Base-by-base conservation (phyloP, 2,888 invertebrate species). In the Leptothorax acervorum region DNA sequence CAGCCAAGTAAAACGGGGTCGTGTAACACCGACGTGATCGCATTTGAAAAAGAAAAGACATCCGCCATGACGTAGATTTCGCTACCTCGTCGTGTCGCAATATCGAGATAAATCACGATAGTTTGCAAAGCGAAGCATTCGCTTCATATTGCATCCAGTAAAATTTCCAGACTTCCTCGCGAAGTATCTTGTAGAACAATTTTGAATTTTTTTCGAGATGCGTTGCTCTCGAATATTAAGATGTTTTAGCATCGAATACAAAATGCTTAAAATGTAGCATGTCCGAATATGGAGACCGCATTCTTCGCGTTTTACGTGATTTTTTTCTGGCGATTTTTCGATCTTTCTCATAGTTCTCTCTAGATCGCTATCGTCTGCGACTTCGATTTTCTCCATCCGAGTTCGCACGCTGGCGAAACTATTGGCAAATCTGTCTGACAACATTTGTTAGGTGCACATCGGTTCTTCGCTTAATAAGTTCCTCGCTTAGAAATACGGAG, bases 1-100 rank as follows among this genome's bases (percentile, higher is more conserved):
- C 76, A 66, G 65, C 28, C 82, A 66, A 73, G 78, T 81, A 84
- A 87, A 87, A 84, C 86, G 78, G 57, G 86, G 75, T 84, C 86
- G 82, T 73, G 68, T 39, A 71, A 75, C 23, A 51, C 63, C 75
- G 71, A 79, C 60, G 71, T 79, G 79, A 79, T 79, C 71, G 79
- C 71, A 35, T 55, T 68, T 48, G 53, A 75, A 68, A 48, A 75
- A 71, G 48, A 68, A 78, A 78, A 70, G 68, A 78, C 45, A 60
- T 79, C 71, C 70, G 71, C 78, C 57, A 66, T 48, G 71, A 71
- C 60, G 79, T 79, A 73, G 71, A 79, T 73, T 79, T 79, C 35
- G 28, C 73, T 79, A 60, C 12, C 28, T 55, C 31, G 57, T 8
- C 18, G 71, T 71, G 79, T 79, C 60, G 79, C 60, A 73, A 60